Evolutionary conservation across 2,113 vertebrate species (phyloP), one percentile per base, ranked within the genome.

Genomic region (Cygnus buccinator): DNA sequence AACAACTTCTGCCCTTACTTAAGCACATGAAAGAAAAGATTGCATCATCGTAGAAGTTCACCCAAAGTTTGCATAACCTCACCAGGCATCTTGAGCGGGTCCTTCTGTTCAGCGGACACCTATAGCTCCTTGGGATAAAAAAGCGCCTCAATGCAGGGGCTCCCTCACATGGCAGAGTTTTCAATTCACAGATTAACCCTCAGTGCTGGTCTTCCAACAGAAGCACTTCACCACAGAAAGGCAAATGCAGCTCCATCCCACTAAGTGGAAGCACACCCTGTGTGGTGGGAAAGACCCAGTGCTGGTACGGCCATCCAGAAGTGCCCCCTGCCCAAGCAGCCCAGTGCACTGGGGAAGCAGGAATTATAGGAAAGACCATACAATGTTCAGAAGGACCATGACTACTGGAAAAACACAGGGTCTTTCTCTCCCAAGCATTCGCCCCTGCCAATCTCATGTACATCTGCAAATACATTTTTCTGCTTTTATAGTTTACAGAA

Each of bases 191-290:
- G 39, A 16, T 13, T 37, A 76, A 58, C 8, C 20, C 29, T 21
- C 43, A 16, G 8, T 8, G 20, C 21, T 9, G 70, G 80, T 16
- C 22, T 93, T 78, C 31, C 37, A 66, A 33, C 19, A 35, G 46
- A 65, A 78, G 12, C 22, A 11, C 15, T 6, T 8, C 23, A 33
- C 52, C 20, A 29, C 9, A 52, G 41, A n/a, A 70, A 78, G 62
- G 15, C 29, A 84, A 50, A 43, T 3, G 15, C 1, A 6, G 5
- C 23, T 62, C 6, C 1, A 9, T 31, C n/a, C 29, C 2, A 1
- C 8, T 14, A 44, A 72, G 33, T 13, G 74, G 82, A 70, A 68
- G 61, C 65, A 6, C 25, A 8, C 18, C 5, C 26, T 7, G 13
- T 20, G 41, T 26, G 33, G 4, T 1, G 16, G 52, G 26, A 74